These are phyloP conservation scores for Baccha elongata DNA, from an alignment of 2,888 invertebrate species.

Conservation along the genomic window DNA sequence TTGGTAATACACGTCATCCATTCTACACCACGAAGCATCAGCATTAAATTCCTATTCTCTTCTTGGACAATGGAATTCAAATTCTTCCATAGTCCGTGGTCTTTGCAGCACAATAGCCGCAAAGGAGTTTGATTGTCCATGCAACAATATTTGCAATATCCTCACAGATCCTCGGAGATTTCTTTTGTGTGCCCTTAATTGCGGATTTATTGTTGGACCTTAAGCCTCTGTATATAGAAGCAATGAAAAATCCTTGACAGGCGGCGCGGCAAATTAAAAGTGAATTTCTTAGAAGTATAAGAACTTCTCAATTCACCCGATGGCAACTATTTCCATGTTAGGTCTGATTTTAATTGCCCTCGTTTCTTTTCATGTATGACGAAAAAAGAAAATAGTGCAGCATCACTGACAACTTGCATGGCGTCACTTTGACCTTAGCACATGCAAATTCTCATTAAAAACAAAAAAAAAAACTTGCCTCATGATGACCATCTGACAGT, in stretches of 20 bases:
- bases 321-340: conserved; percentile 24
- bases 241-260: conserved; percentile 35
- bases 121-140: conserved; percentile 15
- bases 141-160: conserved; percentile 52
- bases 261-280: conserved; percentile 61
- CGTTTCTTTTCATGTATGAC: conserved; percentile 13
- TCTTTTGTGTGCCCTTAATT: conserved; percentile 65
- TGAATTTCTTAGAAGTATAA: conserved; percentile 46
- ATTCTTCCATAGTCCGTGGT: conserved; percentile 13
- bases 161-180: conserved; percentile 36
- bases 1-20: conserved; percentile 23
- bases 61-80: conserved; percentile 53
- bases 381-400: neutral
- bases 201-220: conserved; percentile 60
- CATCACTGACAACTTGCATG: conserved; percentile 4
- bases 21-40: conserved; percentile 12
- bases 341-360: conserved; percentile 54
- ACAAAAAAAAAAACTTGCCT: conserved; percentile 41
- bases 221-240: conserved; percentile 19
- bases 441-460: conserved; percentile 69
- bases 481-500: conserved; percentile 51
- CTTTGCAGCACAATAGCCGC: neutral
- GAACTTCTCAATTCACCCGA: conserved; percentile 32
- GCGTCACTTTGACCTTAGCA: conserved; percentile 44
- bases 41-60: conserved; percentile 51